phyloP scores from a whole-genome alignment of 2,113 vertebrate species.

The Cacatua alba region DNA sequence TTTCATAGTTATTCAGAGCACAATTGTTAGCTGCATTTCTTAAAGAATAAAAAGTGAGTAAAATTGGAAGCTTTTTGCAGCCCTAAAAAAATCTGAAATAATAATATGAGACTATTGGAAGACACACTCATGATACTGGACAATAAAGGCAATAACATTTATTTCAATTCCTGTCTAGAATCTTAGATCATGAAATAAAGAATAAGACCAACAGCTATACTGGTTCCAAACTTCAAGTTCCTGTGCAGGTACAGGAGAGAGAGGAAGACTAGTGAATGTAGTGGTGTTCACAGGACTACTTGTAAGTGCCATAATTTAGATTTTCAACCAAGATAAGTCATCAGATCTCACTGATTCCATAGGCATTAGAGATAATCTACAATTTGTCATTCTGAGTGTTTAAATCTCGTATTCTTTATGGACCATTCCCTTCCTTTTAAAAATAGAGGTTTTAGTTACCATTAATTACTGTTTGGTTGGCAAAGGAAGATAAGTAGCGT shows the following conservation, averaged over 20 bases:
- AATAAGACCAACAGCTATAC: not conserved
- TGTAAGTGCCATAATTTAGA: not conserved
- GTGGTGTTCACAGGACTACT: not conserved
- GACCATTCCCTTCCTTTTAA: not conserved
- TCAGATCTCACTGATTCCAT: not conserved
- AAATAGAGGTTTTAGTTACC: not conserved
- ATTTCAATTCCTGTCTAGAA: not conserved
- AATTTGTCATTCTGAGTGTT: not conserved
- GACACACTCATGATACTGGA: not conserved
- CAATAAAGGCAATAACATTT: not conserved
- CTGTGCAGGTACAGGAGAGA: not conserved
- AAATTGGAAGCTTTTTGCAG: not conserved
- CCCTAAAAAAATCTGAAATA: not conserved
- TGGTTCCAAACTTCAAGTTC: not conserved
- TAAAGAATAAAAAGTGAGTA: not conserved
- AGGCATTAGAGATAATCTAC: not conserved
- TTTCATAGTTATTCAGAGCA: not conserved
- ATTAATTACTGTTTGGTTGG: not conserved
- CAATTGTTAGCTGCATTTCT: not conserved
- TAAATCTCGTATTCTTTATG: not conserved
- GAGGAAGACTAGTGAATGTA: not conserved
- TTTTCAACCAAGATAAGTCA: not conserved
- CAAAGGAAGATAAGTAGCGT: not conserved
- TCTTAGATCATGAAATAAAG: not conserved
- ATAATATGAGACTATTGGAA: not conserved